phyloP scores from a whole-genome alignment of 2,797 vertebrate species.

The Tachyglossus aculeatus region DNA sequence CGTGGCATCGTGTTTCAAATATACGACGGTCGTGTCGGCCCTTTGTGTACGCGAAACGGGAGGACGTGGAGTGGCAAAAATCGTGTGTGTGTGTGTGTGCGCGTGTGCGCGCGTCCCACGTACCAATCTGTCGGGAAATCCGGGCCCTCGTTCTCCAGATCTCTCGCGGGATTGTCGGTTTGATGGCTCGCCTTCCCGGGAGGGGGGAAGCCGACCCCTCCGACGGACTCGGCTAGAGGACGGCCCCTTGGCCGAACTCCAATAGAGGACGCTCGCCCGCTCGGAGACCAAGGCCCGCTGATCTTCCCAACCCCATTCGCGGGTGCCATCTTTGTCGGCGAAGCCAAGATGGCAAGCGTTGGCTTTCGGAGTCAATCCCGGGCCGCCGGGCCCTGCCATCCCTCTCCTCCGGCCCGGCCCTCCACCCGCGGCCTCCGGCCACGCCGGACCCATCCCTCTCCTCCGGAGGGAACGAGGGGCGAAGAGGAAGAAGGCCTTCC shows the following conservation, averaged over 20 bases:
- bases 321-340: constrained; percentile 34
- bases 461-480: no score
- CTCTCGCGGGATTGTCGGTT: constrained; percentile 58
- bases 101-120: no score
- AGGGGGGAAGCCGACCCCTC: constrained; percentile 54
- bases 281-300: constrained; percentile 48
- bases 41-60: constrained; percentile 74
- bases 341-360: no score
- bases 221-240: constrained; percentile 42
- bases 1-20: constrained; percentile 72
- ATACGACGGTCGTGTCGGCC: constrained; percentile 75
- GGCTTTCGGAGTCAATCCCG: no score
- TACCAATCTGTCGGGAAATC: constrained; percentile 64
- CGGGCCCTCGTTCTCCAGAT: constrained; percentile 42
- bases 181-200: constrained; percentile 53
- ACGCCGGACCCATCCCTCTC: no score
- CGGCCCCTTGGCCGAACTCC: constrained; percentile 42
- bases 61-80: constrained; percentile 71
- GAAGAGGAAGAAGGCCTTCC: no score
- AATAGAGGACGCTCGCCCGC: constrained; percentile 50
- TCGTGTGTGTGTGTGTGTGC: constrained; percentile 44
- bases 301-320: constrained; percentile 45
- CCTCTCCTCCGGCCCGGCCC: no score
- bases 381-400: no score
- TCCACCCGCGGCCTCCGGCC: no score